Evolutionary conservation across 2,888 invertebrate species (phyloP), one percentile per base, ranked within the genome.

Genomic region (Selenia dentaria): DNA sequence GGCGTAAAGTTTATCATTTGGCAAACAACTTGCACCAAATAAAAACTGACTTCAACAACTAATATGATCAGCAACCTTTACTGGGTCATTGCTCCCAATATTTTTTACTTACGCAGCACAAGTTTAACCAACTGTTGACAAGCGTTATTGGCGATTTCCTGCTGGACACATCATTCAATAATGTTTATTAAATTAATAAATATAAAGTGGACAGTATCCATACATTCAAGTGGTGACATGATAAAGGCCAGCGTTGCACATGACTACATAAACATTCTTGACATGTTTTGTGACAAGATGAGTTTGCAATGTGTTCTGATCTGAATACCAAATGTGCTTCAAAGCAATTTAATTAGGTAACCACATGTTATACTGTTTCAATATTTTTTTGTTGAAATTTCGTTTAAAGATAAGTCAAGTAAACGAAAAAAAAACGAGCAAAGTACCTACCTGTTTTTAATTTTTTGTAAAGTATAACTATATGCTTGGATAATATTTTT

Each of bases 111-210:
- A 52, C 51, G 52, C 49, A 63, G 64, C 63, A 66, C 51, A 55
- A n/a, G n/a, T n/a, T n/a, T n/a, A n/a, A 36, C 53, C 36, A 42
- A 32, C 57, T 60, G 76, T 69, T 74, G 79, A 73, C 74, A 77
- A 69, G 67, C 72, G 47, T 85, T 80, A 89, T 88, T 86, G 84
- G 63, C 69, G 67, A 79, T 80, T 81, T 88, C 88, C 89, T 87
- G 88, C 70, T 70, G 64, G 65, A 62, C 46, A 52, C 71, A 70
- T 73, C 74, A 74, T 80, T 73, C 79, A 78, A 79, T 78, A 56
- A 78, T 76, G 70, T 70, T 79, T 74, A 79, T 79, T 76, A 74
- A 80, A 83, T 84, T 79, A 77, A 75, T 70, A 73, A 67, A 60
- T 70, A 24, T 33, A 20, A 31, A 33, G 20, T 53, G 45, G 40